Conservation (phyloP, 2,888 invertebrate species). For the Hypolimnas misippus region DNA sequence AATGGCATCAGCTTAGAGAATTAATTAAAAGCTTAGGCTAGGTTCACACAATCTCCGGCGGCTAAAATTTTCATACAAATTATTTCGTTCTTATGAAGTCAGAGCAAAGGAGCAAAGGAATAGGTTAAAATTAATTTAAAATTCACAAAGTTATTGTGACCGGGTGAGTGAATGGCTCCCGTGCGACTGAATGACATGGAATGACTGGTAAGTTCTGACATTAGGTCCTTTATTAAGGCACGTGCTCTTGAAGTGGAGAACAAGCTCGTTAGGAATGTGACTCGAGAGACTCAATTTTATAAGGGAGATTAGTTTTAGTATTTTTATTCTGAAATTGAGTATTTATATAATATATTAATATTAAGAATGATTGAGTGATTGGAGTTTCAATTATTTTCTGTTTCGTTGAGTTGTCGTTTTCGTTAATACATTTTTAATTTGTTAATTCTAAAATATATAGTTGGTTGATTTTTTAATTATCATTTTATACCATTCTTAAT, state of each 20-base stretch:
- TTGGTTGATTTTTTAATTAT: no score
- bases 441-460: no score
- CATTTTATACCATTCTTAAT: no score
- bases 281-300: not conserved
- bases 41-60: constrained; percentile 38
- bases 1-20: constrained; percentile 30
- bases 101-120: constrained; percentile 36
- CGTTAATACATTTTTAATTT: no score
- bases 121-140: constrained; percentile 46
- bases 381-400: no score
- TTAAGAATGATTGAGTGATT: no score
- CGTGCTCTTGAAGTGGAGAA: constrained; percentile 11
- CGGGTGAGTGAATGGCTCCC: constrained; percentile 56
- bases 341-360: no score
- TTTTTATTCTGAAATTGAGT: not conserved
- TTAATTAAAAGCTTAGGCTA: constrained; percentile 33
- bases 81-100: constrained; percentile 8
- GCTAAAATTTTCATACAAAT: constrained; percentile 35
- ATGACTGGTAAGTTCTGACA: constrained; percentile 38
- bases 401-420: no score
- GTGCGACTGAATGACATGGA: constrained; percentile 49
- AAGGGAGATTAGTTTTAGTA: not conserved
- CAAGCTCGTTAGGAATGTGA: not conserved
- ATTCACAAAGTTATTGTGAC: constrained; percentile 56
- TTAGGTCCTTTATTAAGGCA: constrained; percentile 37